Percentiles rank a stretch among this genome's conserved stretches.
phyloP scores from a whole-genome alignment of 2,797 vertebrate species.

The Catostomus latipinnis region DNA sequence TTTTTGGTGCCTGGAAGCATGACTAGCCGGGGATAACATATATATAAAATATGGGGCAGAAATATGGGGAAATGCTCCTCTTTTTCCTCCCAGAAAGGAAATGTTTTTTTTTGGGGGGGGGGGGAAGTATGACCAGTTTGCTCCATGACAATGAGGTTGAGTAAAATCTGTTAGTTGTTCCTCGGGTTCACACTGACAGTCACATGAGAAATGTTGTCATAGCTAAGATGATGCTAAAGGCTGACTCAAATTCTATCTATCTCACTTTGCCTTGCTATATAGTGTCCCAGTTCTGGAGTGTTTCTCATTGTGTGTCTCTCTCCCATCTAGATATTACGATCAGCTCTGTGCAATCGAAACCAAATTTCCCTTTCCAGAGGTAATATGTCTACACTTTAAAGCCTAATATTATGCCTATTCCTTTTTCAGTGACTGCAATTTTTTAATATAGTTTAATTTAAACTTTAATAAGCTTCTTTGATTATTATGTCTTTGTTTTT shows the following conservation, averaged over 20 bases:
- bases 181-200: background rate
- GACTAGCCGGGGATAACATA: background rate
- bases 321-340: conserved; percentile 89
- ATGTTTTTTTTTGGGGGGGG: background rate
- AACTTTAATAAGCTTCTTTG: conserved; percentile 36
- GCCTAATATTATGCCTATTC: background rate
- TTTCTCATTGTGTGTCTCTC: conserved; percentile 11
- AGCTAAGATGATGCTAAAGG: background rate
- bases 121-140: background rate
- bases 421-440: background rate
- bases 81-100: conserved; percentile 6
- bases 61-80: background rate
- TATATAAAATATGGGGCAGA: background rate
- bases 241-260: background rate
- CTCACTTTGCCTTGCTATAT: background rate
- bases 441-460: too few species aligned
- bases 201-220: conserved; percentile 29
- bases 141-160: background rate
- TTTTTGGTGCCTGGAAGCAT: background rate
- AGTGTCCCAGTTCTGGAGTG: background rate
- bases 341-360: conserved; percentile 95
- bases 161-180: background rate
- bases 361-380: conserved; percentile 98
- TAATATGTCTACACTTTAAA: conserved; percentile 74
- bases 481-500: conserved; percentile 55